Evolutionary conservation across 2,113 vertebrate species (phyloP).

Genomic region (Grammomys dolichurus): DNA sequence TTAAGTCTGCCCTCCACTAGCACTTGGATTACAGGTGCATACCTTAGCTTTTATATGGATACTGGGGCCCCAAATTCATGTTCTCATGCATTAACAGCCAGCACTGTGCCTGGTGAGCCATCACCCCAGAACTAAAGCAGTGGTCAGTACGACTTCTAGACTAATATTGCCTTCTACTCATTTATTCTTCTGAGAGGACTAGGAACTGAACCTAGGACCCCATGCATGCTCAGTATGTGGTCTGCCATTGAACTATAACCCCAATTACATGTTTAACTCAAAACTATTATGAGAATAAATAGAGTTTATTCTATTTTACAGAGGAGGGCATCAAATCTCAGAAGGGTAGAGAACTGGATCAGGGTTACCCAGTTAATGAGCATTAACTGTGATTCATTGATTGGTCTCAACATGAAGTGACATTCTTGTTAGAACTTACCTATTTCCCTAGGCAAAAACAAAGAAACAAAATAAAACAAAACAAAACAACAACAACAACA

Average conservation of each 20-base stretch:
- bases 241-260: not conserved
- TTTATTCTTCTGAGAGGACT: not conserved
- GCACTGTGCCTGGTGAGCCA: not conserved
- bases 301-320: slow-evolving; percentile 13
- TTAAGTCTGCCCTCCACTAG: too few relatives aligned
- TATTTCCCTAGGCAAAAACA: not conserved
- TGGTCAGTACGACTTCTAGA: not conserved
- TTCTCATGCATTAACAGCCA: not conserved
- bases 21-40: too few relatives aligned
- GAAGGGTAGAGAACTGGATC: not conserved
- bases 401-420: not conserved
- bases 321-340: not conserved
- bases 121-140: not conserved
- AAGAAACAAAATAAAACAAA: not conserved
- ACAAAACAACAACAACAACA: not conserved
- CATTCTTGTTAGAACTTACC: not conserved
- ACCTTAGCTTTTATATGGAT: not conserved
- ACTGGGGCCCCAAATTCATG: too few relatives aligned
- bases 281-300: not conserved
- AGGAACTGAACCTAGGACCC: not conserved
- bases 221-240: not conserved
- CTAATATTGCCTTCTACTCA: not conserved
- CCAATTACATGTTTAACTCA: not conserved
- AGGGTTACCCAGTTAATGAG: not conserved
- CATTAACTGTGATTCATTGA: not conserved